Evolutionary conservation across 2,113 vertebrate species (phyloP).

Genomic region (Bombycilla garrulus): DNA sequence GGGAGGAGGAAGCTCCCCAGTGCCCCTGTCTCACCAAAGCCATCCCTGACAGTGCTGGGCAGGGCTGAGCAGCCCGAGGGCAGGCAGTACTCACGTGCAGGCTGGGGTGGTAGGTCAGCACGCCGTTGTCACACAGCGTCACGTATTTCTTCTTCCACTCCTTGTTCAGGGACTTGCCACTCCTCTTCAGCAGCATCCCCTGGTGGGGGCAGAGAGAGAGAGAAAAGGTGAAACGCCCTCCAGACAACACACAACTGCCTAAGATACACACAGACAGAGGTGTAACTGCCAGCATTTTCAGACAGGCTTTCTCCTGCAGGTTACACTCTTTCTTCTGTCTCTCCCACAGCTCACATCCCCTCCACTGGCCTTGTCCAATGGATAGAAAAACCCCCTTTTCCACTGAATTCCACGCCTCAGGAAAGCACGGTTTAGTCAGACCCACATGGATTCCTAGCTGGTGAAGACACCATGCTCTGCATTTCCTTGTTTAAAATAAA

Average conservation of each 20-base stretch:
- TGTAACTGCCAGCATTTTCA: neutral
- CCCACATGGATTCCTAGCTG: neutral
- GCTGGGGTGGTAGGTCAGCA: constrained; percentile 96
- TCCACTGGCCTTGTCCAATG: neutral
- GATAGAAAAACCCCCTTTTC: neutral
- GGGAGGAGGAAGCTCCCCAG: neutral
- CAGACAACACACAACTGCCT: neutral
- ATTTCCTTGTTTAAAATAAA: neutral
- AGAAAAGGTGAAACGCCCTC: neutral
- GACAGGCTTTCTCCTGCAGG: neutral
- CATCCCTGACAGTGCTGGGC: fast-evolving
- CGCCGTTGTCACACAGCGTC: constrained; percentile 91
- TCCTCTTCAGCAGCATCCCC: constrained; percentile 95
- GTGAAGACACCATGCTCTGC: neutral
- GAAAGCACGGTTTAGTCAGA: neutral
- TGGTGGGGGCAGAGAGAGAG: constrained; percentile 5
- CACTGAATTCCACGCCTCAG: neutral
- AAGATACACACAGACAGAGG: neutral
- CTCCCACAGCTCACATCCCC: neutral
- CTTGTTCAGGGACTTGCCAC: constrained; percentile 94
- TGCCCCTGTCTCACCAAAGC: neutral
- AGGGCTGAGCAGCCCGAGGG: fast-evolving
- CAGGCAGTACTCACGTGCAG: constrained; percentile 82
- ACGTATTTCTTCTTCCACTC: constrained; percentile 99
- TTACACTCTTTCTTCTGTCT: neutral